Evolutionary conservation across 2,797 vertebrate species (phyloP).

Genomic region (Hipposideros larvatus): DNA sequence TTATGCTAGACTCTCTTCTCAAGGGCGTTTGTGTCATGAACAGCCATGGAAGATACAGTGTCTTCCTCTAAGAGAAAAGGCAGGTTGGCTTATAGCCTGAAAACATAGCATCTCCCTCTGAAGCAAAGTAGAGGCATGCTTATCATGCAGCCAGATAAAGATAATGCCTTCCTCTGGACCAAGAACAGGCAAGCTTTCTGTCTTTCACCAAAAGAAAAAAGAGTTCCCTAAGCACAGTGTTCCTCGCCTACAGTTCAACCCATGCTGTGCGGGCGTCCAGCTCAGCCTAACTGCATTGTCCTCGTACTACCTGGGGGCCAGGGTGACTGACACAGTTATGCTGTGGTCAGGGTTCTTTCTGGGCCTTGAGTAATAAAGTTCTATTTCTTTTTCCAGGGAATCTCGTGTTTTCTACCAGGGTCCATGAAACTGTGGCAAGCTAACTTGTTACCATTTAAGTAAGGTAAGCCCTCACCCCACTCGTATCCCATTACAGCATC

Average conservation of each 20-base stretch:
- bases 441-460: too few species aligned
- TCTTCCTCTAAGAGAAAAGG: not conserved
- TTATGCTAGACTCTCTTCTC: not conserved
- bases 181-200: not conserved
- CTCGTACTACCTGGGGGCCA: accelerated
- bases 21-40: not conserved
- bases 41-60: not conserved
- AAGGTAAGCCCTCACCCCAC: too few species aligned
- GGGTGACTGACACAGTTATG: accelerated
- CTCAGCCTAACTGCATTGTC: not conserved
- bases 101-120: not conserved
- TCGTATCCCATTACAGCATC: too few species aligned
- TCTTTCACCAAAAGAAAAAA: too few species aligned
- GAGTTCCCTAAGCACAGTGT: too few species aligned
- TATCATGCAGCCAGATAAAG: not conserved
- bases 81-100: not conserved
- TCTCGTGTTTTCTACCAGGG: too few species aligned
- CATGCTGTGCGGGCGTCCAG: not conserved
- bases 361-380: too few species aligned
- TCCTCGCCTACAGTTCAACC: not conserved
- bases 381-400: too few species aligned
- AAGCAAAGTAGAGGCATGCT: not conserved
- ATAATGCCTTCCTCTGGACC: not conserved
- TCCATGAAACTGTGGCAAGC: too few species aligned
- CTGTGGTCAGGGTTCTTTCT: too few species aligned